Percentiles rank a stretch among this genome's conserved stretches.
phyloP scores from a whole-genome alignment of 2,797 vertebrate species.

The Ataeniobius toweri region DNA sequence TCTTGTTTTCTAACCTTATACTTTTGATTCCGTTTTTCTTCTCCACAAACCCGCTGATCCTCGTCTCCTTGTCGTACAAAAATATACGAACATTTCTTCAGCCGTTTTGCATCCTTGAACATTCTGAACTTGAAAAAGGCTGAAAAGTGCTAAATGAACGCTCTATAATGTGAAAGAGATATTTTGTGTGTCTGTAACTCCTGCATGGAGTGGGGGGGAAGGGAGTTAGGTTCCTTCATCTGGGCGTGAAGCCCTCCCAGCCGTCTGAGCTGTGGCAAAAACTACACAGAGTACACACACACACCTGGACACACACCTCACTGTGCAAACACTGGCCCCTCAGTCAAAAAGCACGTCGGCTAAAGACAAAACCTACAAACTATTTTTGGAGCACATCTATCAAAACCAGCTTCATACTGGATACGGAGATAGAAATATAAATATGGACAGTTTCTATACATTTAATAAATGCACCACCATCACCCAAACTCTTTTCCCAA shows the following conservation, averaged over 20 bases:
- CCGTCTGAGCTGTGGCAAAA: slow-evolving; percentile 58
- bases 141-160: slow-evolving; percentile 82
- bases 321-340: slow-evolving; percentile 77
- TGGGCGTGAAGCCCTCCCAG: slow-evolving; percentile 57
- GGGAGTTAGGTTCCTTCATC: slow-evolving; percentile 54
- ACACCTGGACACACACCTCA: slow-evolving; percentile 40
- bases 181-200: slow-evolving; percentile 36
- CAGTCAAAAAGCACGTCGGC: slow-evolving; percentile 65
- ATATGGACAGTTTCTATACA: slow-evolving; percentile 78
- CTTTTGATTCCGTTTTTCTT: slow-evolving; percentile 37
- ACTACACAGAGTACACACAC: slow-evolving; percentile 56
- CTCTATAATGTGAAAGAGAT: slow-evolving; percentile 65
- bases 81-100: slow-evolving; percentile 85
- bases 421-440: slow-evolving; percentile 79
- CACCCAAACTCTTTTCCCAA: neutral
- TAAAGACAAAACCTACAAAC: slow-evolving; percentile 58
- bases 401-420: slow-evolving; percentile 70
- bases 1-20: slow-evolving; percentile 70
- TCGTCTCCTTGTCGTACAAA: slow-evolving; percentile 82
- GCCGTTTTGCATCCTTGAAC: slow-evolving; percentile 83
- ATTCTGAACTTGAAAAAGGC: slow-evolving; percentile 82
- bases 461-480: slow-evolving; percentile 25
- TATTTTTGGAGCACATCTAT: slow-evolving; percentile 71
- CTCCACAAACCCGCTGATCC: slow-evolving; percentile 71
- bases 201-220: slow-evolving; percentile 25